Conservation (phyloP, 2,113 vertebrate species). For the Silurus meridionalis region DNA sequence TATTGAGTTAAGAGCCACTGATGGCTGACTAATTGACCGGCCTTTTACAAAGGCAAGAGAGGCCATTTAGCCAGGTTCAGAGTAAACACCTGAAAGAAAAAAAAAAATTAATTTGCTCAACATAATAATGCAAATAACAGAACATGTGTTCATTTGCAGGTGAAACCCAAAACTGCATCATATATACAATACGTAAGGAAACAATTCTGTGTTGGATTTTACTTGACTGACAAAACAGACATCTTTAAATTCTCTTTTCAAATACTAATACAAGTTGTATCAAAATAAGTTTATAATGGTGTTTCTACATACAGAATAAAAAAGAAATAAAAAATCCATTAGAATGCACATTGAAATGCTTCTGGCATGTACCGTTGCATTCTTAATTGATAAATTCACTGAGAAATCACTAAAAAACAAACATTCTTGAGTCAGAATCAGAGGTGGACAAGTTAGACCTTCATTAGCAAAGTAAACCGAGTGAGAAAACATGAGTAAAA, state of each 20-base stretch:
- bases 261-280: neutral
- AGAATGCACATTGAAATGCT: neutral
- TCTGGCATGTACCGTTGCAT: neutral
- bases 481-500: neutral
- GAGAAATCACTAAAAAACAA: neutral
- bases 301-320: neutral
- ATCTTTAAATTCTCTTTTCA: neutral
- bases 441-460: neutral
- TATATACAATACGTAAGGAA: neutral
- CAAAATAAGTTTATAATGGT: neutral
- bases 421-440: neutral
- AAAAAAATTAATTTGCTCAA: neutral
- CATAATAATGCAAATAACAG: neutral
- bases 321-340: neutral
- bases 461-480: neutral
- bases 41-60: neutral
- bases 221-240: neutral
- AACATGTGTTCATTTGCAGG: neutral
- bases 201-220: neutral
- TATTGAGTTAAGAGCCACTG: neutral
- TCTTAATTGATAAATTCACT: neutral
- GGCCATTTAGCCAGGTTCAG: neutral
- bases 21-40: neutral
- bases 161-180: neutral
- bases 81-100: neutral